Evolutionary conservation across 2,888 invertebrate species (phyloP).

Genomic region (Mallateleia sp.): DNA sequence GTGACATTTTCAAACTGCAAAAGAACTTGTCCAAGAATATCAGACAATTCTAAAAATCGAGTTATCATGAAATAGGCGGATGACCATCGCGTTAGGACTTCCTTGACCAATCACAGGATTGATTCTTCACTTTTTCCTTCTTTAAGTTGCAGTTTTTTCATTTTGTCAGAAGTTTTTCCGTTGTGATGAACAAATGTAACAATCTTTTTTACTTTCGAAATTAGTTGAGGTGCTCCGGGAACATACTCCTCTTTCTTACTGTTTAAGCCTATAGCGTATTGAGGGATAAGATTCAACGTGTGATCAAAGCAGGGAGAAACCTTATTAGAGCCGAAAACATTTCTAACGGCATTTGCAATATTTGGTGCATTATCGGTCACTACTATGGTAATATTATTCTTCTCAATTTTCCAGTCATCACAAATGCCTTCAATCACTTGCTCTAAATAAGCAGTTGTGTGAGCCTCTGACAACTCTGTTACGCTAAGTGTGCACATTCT

Average conservation of each 20-base stretch:
- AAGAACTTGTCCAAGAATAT: constrained; percentile 17
- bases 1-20: constrained; percentile 25
- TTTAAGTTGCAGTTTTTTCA: constrained; percentile 46
- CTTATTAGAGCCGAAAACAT: too few relatives aligned
- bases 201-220: constrained; percentile 72
- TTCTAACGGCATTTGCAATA: too few relatives aligned
- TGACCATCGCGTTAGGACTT: constrained; percentile 54
- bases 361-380: too few relatives aligned
- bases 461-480: constrained; percentile 91
- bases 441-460: constrained; percentile 74
- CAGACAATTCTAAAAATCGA: constrained; percentile 42
- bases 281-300: constrained; percentile 66
- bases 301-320: constrained; percentile 77
- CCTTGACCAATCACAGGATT: constrained; percentile 47
- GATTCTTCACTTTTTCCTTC: constrained; percentile 46
- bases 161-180: constrained; percentile 44
- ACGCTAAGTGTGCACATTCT: constrained; percentile 95
- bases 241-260: constrained; percentile 38
- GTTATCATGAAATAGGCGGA: constrained; percentile 54
- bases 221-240: constrained; percentile 38
- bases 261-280: constrained; percentile 55
- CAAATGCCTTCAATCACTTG: too few relatives aligned
- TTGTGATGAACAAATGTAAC: constrained; percentile 60
- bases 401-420: too few relatives aligned
- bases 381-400: too few relatives aligned